Base-by-base conservation (phyloP, 1,140 invertebrate species). In the Halictus rubicundus region DNA sequence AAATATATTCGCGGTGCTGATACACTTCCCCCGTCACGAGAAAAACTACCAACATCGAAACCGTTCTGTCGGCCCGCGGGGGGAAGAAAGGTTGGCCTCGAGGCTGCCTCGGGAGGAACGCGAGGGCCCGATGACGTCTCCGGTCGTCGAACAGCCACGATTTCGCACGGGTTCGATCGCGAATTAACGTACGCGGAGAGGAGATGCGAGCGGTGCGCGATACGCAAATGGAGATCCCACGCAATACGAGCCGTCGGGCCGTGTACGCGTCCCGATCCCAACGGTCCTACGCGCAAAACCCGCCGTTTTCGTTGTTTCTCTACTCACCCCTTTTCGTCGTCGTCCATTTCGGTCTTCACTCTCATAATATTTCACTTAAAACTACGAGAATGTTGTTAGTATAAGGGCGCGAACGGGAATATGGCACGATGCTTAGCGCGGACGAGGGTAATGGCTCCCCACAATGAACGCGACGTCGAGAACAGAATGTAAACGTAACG, bases 261-360 rank as follows among this genome's bases (percentile, higher is more conserved):
- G 59, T 52, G 61, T 63, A 80, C 52, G 73, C 63, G 76, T 77
- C 64, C 23, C 78, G 82, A 65, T 52, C 70, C 25, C 25, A 23
- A 76, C 12, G 52, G 74, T 75, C 73, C 64, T 60, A 37, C 74
- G 64, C 71, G 52, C n/a, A 81, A 63, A 71, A 83, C 37, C 60
- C 12, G 4, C 7, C 14, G 37, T 1, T 9, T 3, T 42, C 21
- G 12, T 9, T 0, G 77, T 78, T 74, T 54, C 61, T 19, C 0
- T 72, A 89, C 92, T 92, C 84, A 93, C 93, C 93, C 93, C 91
- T 94, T 94, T 92, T 94, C 94, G 88, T 94, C 94, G 90, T 94
- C 93, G 88, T 94, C 94, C 93, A 94, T 94, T 87, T 94, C 94
- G 91, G 89, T 92, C 91, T 94, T 94, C 85, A 94, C 93, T 93